phyloP scores from a whole-genome alignment of 1,140 invertebrate genomes.

The Augochlora pura region DNA sequence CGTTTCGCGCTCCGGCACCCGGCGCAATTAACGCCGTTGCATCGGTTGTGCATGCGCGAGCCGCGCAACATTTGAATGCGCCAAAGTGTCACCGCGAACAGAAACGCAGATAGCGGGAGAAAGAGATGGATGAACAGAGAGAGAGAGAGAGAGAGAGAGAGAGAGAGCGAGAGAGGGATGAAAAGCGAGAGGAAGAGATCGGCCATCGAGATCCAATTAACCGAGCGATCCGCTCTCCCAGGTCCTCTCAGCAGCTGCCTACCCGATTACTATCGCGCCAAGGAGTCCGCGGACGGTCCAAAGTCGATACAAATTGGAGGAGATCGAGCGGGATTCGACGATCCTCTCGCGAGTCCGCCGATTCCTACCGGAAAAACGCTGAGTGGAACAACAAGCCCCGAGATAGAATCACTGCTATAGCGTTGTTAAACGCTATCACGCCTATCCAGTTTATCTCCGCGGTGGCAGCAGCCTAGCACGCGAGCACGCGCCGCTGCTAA shows the following conservation, averaged over 20 bases:
- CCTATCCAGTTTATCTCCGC: conserved; percentile 36
- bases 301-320: neutral
- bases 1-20: conserved; percentile 22
- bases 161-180: no score
- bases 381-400: neutral
- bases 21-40: conserved; percentile 45
- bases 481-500: conserved; percentile 31
- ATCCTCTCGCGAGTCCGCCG: no score
- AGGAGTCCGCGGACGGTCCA: neutral
- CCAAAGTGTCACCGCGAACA: conserved; percentile 18
- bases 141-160: neutral
- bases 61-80: conserved; percentile 18
- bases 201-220: conserved; percentile 41
- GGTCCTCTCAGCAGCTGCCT: neutral
- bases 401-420: conserved; percentile 32
- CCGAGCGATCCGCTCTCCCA: neutral
- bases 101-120: no score
- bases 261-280: neutral
- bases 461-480: conserved; percentile 11
- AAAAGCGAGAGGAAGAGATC: neutral
- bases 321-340: neutral
- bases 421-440: conserved; percentile 54
- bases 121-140: no score
- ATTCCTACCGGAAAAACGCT: neutral
- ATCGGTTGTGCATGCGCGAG: neutral